Conservation (phyloP, 2,888 invertebrate genomes). For the Tryphoninae sp. region DNA sequence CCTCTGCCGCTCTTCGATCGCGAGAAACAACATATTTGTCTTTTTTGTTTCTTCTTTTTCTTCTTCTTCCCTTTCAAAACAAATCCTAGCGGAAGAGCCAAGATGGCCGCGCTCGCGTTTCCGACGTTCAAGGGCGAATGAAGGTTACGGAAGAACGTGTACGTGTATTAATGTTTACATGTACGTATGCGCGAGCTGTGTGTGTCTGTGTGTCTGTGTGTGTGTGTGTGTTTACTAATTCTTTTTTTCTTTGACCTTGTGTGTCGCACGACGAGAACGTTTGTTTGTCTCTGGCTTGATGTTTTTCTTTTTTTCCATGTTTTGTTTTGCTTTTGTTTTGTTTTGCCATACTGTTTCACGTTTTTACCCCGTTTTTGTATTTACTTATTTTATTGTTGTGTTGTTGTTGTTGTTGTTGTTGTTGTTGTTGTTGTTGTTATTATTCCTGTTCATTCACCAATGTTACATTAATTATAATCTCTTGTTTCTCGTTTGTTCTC, state of each 20-base stretch:
- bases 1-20: conserved; percentile 24
- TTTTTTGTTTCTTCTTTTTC: no score
- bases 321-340: no score
- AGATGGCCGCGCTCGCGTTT: conserved; percentile 61
- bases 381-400: conserved; percentile 12
- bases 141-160: conserved; percentile 61
- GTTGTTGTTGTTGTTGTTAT: neutral
- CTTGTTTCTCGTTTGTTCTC: neutral
- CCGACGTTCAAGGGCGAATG: conserved; percentile 44
- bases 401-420: conserved; percentile 12
- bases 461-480: conserved; percentile 1
- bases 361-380: neutral
- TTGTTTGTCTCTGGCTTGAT: neutral
- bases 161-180: neutral
- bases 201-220: conserved; percentile 2
- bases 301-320: neutral
- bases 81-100: conserved; percentile 68
- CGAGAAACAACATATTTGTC: conserved; percentile 45
- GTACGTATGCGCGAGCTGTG: conserved; percentile 1
- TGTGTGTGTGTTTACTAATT: conserved; percentile 24
- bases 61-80: conserved; percentile 32
- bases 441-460: conserved; percentile 33
- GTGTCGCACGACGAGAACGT: neutral
- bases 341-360: conserved; percentile 8
- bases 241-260: neutral